phyloP scores from a whole-genome alignment of 2,888 invertebrate genomes.

The Pristionchus entomophagus region DNA sequence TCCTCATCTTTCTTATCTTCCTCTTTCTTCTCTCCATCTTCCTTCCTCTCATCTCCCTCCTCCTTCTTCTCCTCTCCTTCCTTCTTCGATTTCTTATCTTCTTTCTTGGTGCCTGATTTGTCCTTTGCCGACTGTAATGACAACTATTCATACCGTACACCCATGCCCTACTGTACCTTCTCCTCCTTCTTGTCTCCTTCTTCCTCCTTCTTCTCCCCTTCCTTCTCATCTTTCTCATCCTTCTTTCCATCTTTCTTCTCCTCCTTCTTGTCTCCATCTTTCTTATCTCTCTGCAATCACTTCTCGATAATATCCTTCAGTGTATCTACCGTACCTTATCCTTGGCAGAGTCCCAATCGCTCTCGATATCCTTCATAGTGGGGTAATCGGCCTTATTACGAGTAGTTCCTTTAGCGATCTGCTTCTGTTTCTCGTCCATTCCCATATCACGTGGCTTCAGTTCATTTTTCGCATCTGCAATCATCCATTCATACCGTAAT shows the following conservation, averaged over 20 bases:
- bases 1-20: conserved; percentile 28
- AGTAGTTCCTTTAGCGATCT: conserved; percentile 2
- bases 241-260: neutral
- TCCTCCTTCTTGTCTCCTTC: neutral
- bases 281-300: neutral
- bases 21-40: conserved; percentile 14
- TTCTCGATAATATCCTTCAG: neutral
- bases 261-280: neutral
- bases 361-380: conserved; percentile 32
- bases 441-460: conserved; percentile 34
- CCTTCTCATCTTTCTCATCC: neutral
- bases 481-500: conserved; percentile 14
- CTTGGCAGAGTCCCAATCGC: conserved; percentile 33
- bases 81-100: conserved; percentile 7
- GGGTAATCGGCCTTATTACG: conserved; percentile 27
- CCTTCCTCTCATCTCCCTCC: conserved; percentile 18
- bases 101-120: neutral
- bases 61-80: neutral
- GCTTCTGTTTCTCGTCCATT: conserved; percentile 36
- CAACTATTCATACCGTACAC: neutral
- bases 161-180: neutral
- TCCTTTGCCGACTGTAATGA: neutral
- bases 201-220: neutral
- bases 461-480: neutral
- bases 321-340: neutral